These are phyloP conservation scores for Ryuthela nishihirai DNA, from an alignment of 2,888 invertebrate genomes.

Conservation along the genomic window DNA sequence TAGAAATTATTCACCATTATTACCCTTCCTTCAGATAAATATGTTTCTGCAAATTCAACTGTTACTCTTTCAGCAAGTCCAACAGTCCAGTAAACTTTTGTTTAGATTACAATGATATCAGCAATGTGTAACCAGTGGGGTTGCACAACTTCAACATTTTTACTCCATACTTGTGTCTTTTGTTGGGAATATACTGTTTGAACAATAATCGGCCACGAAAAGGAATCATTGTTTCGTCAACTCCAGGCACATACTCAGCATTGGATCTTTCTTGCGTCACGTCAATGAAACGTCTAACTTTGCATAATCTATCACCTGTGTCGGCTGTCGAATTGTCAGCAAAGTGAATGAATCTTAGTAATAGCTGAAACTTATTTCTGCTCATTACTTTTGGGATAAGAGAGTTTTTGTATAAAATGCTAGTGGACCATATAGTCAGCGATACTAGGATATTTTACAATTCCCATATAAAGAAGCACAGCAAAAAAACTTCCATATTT, in stretches of 20 bases:
- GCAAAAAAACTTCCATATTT: too few relatives aligned
- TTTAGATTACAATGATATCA: constrained; percentile 13
- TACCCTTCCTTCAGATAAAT: constrained; percentile 1
- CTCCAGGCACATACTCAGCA: constrained; percentile 16
- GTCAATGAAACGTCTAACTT: constrained; percentile 23
- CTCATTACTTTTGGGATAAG: too few relatives aligned
- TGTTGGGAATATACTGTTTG: constrained; percentile 47
- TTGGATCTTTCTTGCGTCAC: constrained; percentile 9
- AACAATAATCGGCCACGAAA: constrained; percentile 46
- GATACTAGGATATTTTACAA: too few relatives aligned
- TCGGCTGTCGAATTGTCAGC: constrained; percentile 11
- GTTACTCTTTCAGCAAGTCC: constrained; percentile 1
- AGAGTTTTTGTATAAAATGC: too few relatives aligned
- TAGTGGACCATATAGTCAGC: too few relatives aligned
- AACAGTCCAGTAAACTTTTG: too few relatives aligned
- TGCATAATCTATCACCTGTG: constrained; percentile 17
- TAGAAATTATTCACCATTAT: constrained; percentile 1
- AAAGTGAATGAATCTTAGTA: constrained; percentile 17
- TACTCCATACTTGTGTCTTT: constrained; percentile 46
- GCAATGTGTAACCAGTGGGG: constrained; percentile 37
- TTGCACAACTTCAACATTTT: constrained; percentile 48
- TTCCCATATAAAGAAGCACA: too few relatives aligned
- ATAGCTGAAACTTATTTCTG: too few relatives aligned
- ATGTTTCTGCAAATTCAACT: not conserved
- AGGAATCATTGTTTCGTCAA: constrained; percentile 48